Conservation (phyloP, 2,797 vertebrate genomes). For the Girardinus metallicus region DNA sequence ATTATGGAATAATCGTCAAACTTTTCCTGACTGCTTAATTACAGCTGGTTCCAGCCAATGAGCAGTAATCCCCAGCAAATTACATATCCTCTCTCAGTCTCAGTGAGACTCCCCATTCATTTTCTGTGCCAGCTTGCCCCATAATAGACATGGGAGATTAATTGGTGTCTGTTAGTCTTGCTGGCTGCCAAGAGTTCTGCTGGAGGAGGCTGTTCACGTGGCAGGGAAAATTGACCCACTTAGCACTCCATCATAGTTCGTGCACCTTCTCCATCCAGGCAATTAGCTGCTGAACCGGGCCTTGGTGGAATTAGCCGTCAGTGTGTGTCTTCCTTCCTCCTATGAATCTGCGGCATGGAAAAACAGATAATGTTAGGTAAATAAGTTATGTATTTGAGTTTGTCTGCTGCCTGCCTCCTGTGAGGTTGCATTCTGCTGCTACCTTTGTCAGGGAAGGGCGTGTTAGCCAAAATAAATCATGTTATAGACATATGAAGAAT, state of each 20-base stretch:
- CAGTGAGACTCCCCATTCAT: slow-evolving; percentile 47
- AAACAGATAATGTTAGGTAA: slow-evolving; percentile 19
- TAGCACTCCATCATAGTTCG: slow-evolving; percentile 54
- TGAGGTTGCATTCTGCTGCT: slow-evolving; percentile 11
- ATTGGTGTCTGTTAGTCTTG: slow-evolving; percentile 62
- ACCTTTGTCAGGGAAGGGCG: slow-evolving; percentile 4
- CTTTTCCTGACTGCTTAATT: slow-evolving; percentile 64
- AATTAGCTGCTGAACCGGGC: slow-evolving; percentile 41
- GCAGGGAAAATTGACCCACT: slow-evolving; percentile 56
- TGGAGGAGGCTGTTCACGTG: slow-evolving; percentile 44
- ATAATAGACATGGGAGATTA: slow-evolving; percentile 61
- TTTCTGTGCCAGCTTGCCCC: slow-evolving; percentile 43
- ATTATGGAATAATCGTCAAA: slow-evolving; percentile 57
- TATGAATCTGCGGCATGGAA: slow-evolving; percentile 13
- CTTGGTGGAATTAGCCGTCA: slow-evolving; percentile 18
- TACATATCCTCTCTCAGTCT: slow-evolving; percentile 47
- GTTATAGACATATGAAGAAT: slow-evolving; percentile 25
- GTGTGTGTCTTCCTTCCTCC: slow-evolving; percentile 15
- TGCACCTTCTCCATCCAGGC: slow-evolving; percentile 30
- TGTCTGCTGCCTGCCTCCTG: slow-evolving; percentile 13
- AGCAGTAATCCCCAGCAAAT: slow-evolving; percentile 56
- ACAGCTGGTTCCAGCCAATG: slow-evolving; percentile 41
- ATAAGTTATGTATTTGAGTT: slow-evolving; percentile 17
- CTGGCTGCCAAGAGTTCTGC: slow-evolving; percentile 57
- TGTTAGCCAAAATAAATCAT: slow-evolving; percentile 24